Evolutionary conservation across 2,888 invertebrate species (phyloP).

Genomic region (Agonopterix subpropinquella): DNA sequence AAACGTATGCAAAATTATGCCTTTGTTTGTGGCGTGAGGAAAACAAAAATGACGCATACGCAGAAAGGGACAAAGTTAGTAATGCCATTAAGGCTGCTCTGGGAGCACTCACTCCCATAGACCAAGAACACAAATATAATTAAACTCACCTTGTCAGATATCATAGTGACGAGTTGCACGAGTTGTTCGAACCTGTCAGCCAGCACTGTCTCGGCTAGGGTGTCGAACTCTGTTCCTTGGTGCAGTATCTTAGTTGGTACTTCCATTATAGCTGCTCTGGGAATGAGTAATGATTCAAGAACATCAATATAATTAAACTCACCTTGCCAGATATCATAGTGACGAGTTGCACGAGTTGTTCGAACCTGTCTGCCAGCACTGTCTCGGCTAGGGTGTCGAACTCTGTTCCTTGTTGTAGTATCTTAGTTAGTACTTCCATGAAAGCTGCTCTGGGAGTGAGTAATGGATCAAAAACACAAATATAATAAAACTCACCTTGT

Average conservation of each 20-base stretch:
- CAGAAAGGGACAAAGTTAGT: too few species aligned
- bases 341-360: slow-evolving; percentile 96
- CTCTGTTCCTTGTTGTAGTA: slow-evolving; percentile 98
- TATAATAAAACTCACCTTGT: slow-evolving; percentile 76
- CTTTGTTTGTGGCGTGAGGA: too few species aligned
- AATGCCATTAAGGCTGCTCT: too few species aligned
- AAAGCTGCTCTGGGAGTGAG: slow-evolving; percentile 87
- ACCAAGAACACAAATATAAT: too few species aligned
- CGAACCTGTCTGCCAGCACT: slow-evolving; percentile 95
- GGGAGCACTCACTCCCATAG: too few species aligned
- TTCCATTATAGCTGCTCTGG: too few species aligned
- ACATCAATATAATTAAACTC: too few species aligned
- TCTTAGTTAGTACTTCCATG: slow-evolving; percentile 99
- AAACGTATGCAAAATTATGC: too few species aligned
- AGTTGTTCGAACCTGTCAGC: slow-evolving; percentile 97
- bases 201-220: slow-evolving; percentile 96
- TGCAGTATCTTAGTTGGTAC: slow-evolving; percentile 98
- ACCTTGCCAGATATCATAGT: slow-evolving; percentile 98
- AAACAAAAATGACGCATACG: too few species aligned
- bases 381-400: slow-evolving; percentile 99
- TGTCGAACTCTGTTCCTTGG: slow-evolving; percentile 99
- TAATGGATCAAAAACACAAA: too few species aligned
- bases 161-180: slow-evolving; percentile 98
- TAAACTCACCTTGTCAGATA: slow-evolving; percentile 89
- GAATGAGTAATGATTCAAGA: too few species aligned